Percentiles rank a stretch among this genome's conserved stretches.
These are phyloP conservation scores for Philereme transversata DNA, from an alignment of 2,888 invertebrate species.

Conservation along the genomic window DNA sequence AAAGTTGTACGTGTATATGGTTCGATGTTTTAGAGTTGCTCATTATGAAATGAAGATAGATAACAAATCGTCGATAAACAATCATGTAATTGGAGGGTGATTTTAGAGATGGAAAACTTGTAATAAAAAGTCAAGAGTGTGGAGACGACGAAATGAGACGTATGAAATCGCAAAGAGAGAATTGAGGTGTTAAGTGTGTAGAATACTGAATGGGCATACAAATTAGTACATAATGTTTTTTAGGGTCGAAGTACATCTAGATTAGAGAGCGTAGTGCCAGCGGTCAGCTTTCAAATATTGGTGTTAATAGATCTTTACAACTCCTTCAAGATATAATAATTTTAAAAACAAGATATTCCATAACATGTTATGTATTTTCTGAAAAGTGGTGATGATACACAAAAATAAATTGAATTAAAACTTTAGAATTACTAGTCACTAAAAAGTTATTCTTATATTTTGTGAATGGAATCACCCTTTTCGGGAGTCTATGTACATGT, in stretches of 20 bases:
- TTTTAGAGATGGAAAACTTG: constrained; percentile 15
- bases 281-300: constrained; percentile 84
- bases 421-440: too few species aligned
- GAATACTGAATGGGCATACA: constrained; percentile 66
- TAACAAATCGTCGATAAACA: constrained; percentile 16
- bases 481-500: neutral
- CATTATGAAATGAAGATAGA: constrained; percentile 27
- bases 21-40: constrained; percentile 47
- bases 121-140: constrained; percentile 1
- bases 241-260: constrained; percentile 69
- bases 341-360: constrained; percentile 22
- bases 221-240: constrained; percentile 65
- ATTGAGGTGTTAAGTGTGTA: constrained; percentile 59
- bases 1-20: constrained; percentile 80
- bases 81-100: constrained; percentile 19
- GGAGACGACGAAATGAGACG: constrained; percentile 10
- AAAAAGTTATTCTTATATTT: too few species aligned
- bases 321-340: constrained; percentile 61
- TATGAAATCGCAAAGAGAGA: constrained; percentile 27
- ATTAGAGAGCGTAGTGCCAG: constrained; percentile 68
- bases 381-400: neutral
- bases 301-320: constrained; percentile 66
- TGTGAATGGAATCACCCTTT: constrained; percentile 1
- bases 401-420: neutral
- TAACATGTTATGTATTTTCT: constrained; percentile 1